phyloP scores from a whole-genome alignment of 2,113 vertebrate genomes.

The Daboia siamensis region DNA sequence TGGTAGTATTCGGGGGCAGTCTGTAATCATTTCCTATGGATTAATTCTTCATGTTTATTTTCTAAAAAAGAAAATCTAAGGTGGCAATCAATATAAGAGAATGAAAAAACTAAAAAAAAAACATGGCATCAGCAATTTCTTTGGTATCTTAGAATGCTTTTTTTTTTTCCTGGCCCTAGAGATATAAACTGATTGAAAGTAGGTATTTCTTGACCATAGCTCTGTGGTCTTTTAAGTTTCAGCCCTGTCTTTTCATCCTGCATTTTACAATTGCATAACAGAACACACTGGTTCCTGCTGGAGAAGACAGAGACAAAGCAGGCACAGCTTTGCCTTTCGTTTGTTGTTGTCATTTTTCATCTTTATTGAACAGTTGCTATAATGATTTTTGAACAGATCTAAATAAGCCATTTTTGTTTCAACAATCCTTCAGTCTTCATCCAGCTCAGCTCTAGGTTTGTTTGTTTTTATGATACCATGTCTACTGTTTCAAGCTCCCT shows the following conservation, averaged over 20 bases:
- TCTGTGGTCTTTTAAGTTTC: background rate
- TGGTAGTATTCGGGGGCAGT: background rate
- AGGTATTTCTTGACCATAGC: background rate
- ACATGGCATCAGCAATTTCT: background rate
- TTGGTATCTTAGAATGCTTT: background rate
- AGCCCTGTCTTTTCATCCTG: background rate
- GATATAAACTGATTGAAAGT: background rate
- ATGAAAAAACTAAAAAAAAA: background rate
- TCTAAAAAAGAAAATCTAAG: background rate
- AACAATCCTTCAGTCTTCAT: background rate
- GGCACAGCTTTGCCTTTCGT: background rate
- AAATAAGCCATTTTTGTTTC: background rate
- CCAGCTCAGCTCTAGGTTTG: background rate
- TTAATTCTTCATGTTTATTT: background rate
- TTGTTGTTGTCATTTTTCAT: background rate
- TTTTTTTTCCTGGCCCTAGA: background rate
- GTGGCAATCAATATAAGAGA: background rate
- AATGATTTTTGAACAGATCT: background rate
- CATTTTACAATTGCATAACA: background rate
- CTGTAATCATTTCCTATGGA: background rate
- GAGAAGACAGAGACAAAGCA: background rate
- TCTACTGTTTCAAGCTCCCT: background rate
- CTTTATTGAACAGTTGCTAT: background rate
- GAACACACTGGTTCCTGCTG: background rate
- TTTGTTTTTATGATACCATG: background rate